Evolutionary conservation across 2,113 vertebrate species (phyloP).

Genomic region (Saimiri boliviensis): DNA sequence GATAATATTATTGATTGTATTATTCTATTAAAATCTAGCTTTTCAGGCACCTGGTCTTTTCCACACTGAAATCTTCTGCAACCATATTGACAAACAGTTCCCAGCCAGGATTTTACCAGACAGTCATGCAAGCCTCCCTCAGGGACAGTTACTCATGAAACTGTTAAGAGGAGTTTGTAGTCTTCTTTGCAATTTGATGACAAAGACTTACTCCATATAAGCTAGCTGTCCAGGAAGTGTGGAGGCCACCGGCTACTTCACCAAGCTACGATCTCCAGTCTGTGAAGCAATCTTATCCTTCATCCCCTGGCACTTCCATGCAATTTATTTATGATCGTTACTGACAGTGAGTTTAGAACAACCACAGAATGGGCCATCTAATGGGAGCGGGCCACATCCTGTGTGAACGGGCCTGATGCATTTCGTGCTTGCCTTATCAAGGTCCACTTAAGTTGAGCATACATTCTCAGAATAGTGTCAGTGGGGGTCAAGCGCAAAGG

Average conservation of each 20-base stretch:
- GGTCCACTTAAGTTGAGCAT: rapidly evolving
- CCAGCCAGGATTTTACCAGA: rapidly evolving
- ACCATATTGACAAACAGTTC: no score
- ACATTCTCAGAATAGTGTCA: rapidly evolving
- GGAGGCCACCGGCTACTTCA: neutral
- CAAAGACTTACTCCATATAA: neutral
- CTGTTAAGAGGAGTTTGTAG: neutral
- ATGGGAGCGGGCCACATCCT: rapidly evolving
- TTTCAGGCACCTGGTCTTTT: neutral
- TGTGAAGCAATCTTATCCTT: neutral
- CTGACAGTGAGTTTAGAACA: neutral
- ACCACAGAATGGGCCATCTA: neutral
- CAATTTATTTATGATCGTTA: neutral
- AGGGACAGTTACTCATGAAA: no score
- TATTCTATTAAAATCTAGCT: neutral
- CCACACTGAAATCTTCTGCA: neutral
- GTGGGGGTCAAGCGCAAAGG: rapidly evolving
- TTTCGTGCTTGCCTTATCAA: rapidly evolving
- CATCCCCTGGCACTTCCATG: rapidly evolving
- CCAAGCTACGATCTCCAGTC: neutral
- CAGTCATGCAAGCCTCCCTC: rapidly evolving
- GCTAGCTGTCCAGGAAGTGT: neutral
- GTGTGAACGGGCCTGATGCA: neutral
- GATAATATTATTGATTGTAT: neutral
- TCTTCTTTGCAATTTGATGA: neutral